These are phyloP conservation scores for Tetragonisca angustula DNA, from an alignment of 2,888 invertebrate species.

Conservation along the genomic window DNA sequence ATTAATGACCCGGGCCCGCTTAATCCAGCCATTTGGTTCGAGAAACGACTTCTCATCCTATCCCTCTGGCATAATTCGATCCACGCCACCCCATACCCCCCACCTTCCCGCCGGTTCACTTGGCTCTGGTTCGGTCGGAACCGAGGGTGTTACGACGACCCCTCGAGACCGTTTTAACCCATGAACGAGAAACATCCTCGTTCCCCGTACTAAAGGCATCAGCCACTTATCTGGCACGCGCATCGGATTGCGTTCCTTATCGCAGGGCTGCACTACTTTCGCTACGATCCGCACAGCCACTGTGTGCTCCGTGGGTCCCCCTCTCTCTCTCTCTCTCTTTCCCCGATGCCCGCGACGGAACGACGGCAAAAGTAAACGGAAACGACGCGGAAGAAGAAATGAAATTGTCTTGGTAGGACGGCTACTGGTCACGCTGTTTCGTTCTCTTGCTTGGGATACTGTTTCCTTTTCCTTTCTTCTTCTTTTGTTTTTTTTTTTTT, in stretches of 20 bases:
- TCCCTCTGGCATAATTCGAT: conserved; percentile 80
- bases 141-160: conserved; percentile 78
- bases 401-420: neutral
- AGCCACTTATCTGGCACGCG: conserved; percentile 84
- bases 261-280: conserved; percentile 83
- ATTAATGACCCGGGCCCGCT: conserved; percentile 79
- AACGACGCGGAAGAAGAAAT: conserved; percentile 36
- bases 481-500: no score
- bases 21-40: conserved; percentile 82
- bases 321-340: conserved; percentile 2
- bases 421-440: no score
- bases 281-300: conserved; percentile 63
- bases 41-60: conserved; percentile 81
- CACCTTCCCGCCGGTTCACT: neutral
- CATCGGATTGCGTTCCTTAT: conserved; percentile 84
- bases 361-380: neutral
- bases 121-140: conserved; percentile 71
- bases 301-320: neutral
- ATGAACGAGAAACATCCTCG: conserved; percentile 69
- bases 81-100: conserved; percentile 62
- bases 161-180: conserved; percentile 75
- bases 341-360: neutral
- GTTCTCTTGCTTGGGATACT: no score
- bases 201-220: conserved; percentile 79
- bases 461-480: no score